Base-by-base conservation (phyloP, 2,888 invertebrate species). In the Leuctra nigra region DNA sequence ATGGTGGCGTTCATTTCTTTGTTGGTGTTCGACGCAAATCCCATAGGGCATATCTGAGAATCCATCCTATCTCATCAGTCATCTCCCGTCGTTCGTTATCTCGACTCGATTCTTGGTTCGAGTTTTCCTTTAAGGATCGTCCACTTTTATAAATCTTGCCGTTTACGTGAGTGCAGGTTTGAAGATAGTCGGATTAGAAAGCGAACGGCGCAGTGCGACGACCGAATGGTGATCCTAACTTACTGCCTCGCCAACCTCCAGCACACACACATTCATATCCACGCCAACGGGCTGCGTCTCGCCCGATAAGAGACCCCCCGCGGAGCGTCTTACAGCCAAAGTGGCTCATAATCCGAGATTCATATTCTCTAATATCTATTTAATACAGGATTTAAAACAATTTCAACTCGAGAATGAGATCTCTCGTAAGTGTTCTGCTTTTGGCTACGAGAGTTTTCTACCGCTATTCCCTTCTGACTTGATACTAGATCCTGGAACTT, bases 311-410 rank as follows among this genome's bases (percentile, higher is more conserved):
- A 20, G n/a, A 20, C 22, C n/a, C n/a, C 44, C 44, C n/a, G 23
- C 22, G 44, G 20, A 13, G 22, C 44, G 16, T 18, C 44, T 44
- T 44, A 23, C n/a, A 20, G 22, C 23, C 23, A n/a, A 44, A 44
- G 44, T 44, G 44, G 20, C 44, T 44, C 44, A 44, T 22, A 44
- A 44, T 16, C 44, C 23, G 20, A 44, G 44, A 44, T 44, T 44
- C 44, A 44, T 44, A 44, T 44, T 44, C 44, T 20, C n/a, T 20
- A 44, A 44, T 44, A 44, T 44, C 44, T 44, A 44, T 44, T 44
- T 44, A 20, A 44, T 13, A n/a, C 44, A 6, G 23, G 44, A 44
- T 44, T 23, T 44, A 44, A 44, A 44, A 44, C 44, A 44, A 44
- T 44, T 44, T 20, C 44, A 20, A 44, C 20, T 11, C 44, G 22